These are phyloP conservation scores for Bemisia tabaci DNA, from an alignment of 1,140 invertebrate genomes.

Conservation along the genomic window DNA sequence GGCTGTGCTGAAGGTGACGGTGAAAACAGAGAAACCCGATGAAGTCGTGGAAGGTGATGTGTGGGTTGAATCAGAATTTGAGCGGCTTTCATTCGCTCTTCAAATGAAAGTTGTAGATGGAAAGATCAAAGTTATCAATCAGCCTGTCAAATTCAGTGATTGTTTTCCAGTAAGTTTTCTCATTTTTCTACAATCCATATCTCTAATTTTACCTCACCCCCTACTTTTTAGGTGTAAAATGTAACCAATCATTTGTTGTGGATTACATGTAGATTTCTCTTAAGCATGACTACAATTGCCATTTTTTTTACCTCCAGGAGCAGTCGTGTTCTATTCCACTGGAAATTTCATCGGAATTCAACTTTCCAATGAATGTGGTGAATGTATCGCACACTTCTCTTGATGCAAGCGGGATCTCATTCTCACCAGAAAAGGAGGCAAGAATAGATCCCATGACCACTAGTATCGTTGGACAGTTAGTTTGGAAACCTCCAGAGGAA, in stretches of 20 bases:
- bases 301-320: conserved; percentile 2
- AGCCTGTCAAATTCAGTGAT: conserved; percentile 56
- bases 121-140: conserved; percentile 41
- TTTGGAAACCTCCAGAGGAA: conserved; percentile 4
- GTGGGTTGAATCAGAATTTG: conserved; percentile 57
- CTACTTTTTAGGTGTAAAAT: too few relatives aligned
- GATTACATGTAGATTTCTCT: too few relatives aligned
- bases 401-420: not conserved
- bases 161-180: conserved; percentile 68
- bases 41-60: conserved; percentile 54
- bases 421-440: conserved; percentile 2
- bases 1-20: conserved; percentile 56
- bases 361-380: conserved; percentile 3
- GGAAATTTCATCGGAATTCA: conserved; percentile 1
- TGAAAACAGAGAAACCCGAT: conserved; percentile 51
- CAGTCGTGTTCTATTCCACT: not conserved
- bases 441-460: conserved; percentile 1
- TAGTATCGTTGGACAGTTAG: conserved; percentile 5
- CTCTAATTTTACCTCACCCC: too few relatives aligned
- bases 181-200: too few relatives aligned
- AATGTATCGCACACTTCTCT: conserved; percentile 2
- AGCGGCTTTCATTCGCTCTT: conserved; percentile 46
- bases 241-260: too few relatives aligned
- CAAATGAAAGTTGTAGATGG: conserved; percentile 46
- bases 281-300: too few relatives aligned